Evolutionary conservation across 2,797 vertebrate genomes (phyloP), one percentile per base, ranked within the genome.

Genomic region (Phaenicophaeus curvirostris): DNA sequence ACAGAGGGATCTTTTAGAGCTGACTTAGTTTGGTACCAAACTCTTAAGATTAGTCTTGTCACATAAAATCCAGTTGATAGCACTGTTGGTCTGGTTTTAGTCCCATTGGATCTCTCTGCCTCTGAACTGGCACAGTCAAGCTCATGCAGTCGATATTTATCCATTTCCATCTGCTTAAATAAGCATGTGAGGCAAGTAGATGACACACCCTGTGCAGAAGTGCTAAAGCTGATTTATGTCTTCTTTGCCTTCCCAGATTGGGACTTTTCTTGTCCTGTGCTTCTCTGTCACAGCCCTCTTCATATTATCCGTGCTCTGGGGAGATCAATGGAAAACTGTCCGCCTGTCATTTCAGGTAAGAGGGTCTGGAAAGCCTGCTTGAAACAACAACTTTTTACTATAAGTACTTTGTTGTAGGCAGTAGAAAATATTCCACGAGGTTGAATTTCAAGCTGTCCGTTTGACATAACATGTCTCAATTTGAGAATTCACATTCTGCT

Each of bases 311-410:
- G 89, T 98, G 48, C 94, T 98, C 39, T 99, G 99, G 99, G 97
- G 85, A 25, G 98, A 98, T 90, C 98, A 98, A n/a, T 99, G 98
- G 99, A 98, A 98, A 86, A 98, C 98, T 2, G 97, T 98, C 12
- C 98, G 97, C 7, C 97, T 99, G 33, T 99, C 99, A 0, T 97
- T 99, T 94, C 98, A 99, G 98, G 99, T 99, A 73, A 85, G 97
- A 79, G 39, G 31, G 23, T 2, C 8, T 31, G 19, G 51, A 48
- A 78, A 6, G 8, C 39, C 25, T 79, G 2, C 18, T 71, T 50
- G 31, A 58, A 58, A 72, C 61, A 80, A 8, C 2, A 48, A 7
- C 21, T 82, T 51, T 5, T 35, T 73, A 46, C 15, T 20, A 51
- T 31, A 55, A 41, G 9, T 41, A 9, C 57, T 66, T 46, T 57